Percentiles rank a stretch among this genome's conserved stretches.
Evolutionary conservation across 1,140 invertebrate genomes (phyloP).

Genomic region (Sitophilus oryzae): DNA sequence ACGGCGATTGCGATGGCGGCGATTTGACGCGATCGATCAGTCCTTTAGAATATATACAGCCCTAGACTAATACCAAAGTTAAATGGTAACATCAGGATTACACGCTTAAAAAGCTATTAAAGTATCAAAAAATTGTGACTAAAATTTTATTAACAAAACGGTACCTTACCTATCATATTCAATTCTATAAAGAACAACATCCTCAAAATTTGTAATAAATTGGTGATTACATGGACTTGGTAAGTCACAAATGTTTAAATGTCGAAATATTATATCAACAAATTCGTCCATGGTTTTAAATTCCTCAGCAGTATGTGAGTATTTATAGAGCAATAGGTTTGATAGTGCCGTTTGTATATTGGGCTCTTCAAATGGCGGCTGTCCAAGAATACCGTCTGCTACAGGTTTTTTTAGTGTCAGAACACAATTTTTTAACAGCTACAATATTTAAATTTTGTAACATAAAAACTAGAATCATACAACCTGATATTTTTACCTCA

Average conservation of each 20-base stretch:
- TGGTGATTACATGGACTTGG: slow-evolving; percentile 74
- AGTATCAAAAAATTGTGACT: background rate
- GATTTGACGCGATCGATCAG: no score
- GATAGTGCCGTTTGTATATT: slow-evolving; percentile 86
- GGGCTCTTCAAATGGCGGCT: slow-evolving; percentile 88
- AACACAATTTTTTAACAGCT: slow-evolving; percentile 81
- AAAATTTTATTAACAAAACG: background rate
- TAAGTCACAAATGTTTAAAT: slow-evolving; percentile 91
- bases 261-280: slow-evolving; percentile 89
- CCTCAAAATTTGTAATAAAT: slow-evolving; percentile 65
- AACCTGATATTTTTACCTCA: slow-evolving; percentile 49
- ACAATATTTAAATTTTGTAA: no score
- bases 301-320: slow-evolving; percentile 76
- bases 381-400: slow-evolving; percentile 79
- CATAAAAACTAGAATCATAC: background rate
- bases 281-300: slow-evolving; percentile 88
- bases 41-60: no score
- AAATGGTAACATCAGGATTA: no score
- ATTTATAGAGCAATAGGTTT: slow-evolving; percentile 89
- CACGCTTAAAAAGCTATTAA: slow-evolving; percentile 30
- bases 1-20: no score
- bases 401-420: slow-evolving; percentile 71
- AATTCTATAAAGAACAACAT: slow-evolving; percentile 80
- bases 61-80: no score
- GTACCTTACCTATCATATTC: slow-evolving; percentile 78